A percentile compares a stretch with the other conserved stretches of the same genome.
phyloP scores from a whole-genome alignment of 2,113 vertebrate species.

The Oncorhynchus tshawytscha region DNA sequence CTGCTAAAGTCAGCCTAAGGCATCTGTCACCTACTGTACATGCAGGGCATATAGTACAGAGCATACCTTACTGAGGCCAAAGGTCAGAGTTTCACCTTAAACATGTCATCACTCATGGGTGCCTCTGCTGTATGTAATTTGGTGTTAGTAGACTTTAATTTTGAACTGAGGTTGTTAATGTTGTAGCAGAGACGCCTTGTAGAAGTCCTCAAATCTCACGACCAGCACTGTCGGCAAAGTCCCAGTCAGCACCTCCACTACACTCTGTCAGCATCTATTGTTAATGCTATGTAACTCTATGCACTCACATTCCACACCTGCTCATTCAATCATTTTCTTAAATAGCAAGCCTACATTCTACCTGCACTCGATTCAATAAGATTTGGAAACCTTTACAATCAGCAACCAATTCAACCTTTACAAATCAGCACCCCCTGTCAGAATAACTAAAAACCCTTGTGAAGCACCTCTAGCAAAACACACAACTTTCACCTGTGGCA shows the following conservation, averaged over 20 bases:
- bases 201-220: not conserved
- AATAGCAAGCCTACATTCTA: not conserved
- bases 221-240: not conserved
- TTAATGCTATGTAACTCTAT: not conserved
- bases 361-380: not conserved
- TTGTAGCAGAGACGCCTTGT: not conserved
- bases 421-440: not conserved
- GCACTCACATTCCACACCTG: not conserved
- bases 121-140: not conserved
- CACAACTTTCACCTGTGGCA: not conserved
- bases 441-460: not conserved
- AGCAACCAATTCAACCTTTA: too few relatives aligned
- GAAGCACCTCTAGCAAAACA: not conserved
- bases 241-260: not conserved
- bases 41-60: not conserved
- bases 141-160: not conserved
- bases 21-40: not conserved
- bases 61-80: not conserved
- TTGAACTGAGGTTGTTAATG: not conserved
- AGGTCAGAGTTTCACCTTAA: not conserved
- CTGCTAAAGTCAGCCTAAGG: slow-evolving; percentile 1
- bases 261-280: not conserved
- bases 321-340: not conserved
- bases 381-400: too few relatives aligned
- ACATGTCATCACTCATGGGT: not conserved